These are phyloP conservation scores for Caenorhabditis latens DNA, from an alignment of 1,140 invertebrate genomes.

Conservation along the genomic window DNA sequence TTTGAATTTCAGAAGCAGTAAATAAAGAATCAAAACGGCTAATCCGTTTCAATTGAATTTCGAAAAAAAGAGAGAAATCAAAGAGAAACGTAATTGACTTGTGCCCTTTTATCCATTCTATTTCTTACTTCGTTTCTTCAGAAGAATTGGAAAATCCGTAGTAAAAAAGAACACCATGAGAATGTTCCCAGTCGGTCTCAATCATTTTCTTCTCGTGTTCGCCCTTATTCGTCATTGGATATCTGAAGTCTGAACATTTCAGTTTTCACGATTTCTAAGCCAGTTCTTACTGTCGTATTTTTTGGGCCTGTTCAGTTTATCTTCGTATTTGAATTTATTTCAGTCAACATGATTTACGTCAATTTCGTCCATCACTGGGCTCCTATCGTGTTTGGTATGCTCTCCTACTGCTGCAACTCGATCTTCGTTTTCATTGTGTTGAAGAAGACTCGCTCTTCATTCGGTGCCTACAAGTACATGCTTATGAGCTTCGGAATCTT, in stretches of 20 bases:
- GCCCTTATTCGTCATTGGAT: not conserved
- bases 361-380: constrained; percentile 19
- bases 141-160: not conserved
- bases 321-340: no score
- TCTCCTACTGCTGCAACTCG: constrained; percentile 8
- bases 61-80: not conserved
- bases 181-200: not conserved
- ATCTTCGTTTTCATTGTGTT: constrained; percentile 1
- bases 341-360: constrained; percentile 17
- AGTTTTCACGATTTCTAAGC: not conserved
- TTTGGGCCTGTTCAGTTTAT: not conserved
- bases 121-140: not conserved
- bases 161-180: constrained; percentile 19
- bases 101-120: not conserved
- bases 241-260: not conserved
- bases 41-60: constrained; percentile 30
- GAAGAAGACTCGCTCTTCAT: constrained; percentile 23
- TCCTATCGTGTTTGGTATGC: constrained; percentile 1
- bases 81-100: constrained; percentile 40
- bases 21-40: not conserved
- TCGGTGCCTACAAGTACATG: constrained; percentile 45
- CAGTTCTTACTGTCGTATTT: not conserved
- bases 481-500: constrained; percentile 39
- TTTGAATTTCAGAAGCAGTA: not conserved
- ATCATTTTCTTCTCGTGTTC: not conserved